A percentile compares a stretch with the other conserved stretches of the same genome.
Evolutionary conservation across 2,797 vertebrate genomes (phyloP).

Genomic region (Lagodon rhomboides): DNA sequence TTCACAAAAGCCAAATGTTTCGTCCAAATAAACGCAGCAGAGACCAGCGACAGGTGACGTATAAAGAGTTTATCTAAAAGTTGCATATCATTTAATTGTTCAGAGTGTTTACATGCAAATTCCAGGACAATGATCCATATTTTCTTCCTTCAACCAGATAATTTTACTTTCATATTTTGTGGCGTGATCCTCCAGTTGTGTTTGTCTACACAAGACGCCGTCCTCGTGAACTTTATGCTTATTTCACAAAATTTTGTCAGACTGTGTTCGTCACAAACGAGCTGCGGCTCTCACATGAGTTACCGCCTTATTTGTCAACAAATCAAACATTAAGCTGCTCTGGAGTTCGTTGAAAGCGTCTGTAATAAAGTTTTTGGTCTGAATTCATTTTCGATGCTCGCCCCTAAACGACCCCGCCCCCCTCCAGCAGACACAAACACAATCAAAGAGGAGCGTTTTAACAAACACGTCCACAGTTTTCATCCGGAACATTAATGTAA

Average conservation of each 20-base stretch:
- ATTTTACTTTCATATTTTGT: not conserved
- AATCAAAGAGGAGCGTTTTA: not conserved
- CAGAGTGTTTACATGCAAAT: too few relatives aligned
- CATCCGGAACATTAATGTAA: not conserved
- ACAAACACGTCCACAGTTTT: not conserved
- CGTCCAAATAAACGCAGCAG: not conserved
- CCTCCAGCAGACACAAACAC: conserved; percentile 5
- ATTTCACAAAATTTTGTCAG: not conserved
- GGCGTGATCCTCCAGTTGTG: not conserved
- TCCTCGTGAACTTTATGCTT: not conserved
- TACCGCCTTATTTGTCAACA: not conserved
- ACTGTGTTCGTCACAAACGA: conserved; percentile 21
- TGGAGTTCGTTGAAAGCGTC: conserved; percentile 14
- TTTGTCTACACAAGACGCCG: not conserved
- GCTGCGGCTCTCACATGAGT: conserved; percentile 6
- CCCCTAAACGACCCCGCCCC: conserved; percentile 31
- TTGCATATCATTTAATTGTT: not conserved
- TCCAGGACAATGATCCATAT: too few relatives aligned
- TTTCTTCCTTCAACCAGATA: too few relatives aligned
- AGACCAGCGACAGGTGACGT: not conserved
- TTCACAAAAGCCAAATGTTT: not conserved
- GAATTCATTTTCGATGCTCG: conserved; percentile 27
- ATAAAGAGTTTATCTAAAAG: not conserved
- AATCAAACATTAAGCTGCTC: conserved; percentile 15
- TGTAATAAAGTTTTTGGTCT: conserved; percentile 2